phyloP scores from a whole-genome alignment of 2,888 invertebrate species.

The Ptychoptera albimana region DNA sequence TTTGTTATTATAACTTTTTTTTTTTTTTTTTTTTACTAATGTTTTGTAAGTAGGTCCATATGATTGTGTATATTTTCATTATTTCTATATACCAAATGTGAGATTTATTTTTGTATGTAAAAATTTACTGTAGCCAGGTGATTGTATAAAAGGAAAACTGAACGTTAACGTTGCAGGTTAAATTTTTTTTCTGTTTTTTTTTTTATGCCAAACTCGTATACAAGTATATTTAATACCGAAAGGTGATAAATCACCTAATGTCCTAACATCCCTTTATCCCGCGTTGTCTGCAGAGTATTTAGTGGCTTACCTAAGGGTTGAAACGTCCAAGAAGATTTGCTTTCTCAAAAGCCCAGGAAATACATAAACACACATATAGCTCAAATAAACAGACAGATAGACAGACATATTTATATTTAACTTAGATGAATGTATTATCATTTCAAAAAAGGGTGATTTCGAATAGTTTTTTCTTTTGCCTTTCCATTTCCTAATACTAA shows the following conservation, averaged over 20 bases:
- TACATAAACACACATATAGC: too few relatives aligned
- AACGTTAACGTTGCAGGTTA: not conserved
- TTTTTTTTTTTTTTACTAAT: too few relatives aligned
- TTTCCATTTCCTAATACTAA: too few relatives aligned
- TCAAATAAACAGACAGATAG: too few relatives aligned
- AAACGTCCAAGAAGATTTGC: not conserved
- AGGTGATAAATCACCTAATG: slow-evolving; percentile 3
- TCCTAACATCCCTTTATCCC: not conserved
- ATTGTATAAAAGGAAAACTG: not conserved
- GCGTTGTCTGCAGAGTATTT: slow-evolving; percentile 1
- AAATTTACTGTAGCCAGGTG: not conserved
- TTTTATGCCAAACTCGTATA: not conserved
- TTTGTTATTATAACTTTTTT: too few relatives aligned
- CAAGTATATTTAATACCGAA: slow-evolving; percentile 2
- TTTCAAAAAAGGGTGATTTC: too few relatives aligned
- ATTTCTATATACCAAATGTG: not conserved
- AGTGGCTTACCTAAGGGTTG: not conserved
- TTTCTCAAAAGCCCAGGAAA: not conserved
- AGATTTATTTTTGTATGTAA: not conserved
- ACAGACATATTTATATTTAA: too few relatives aligned
- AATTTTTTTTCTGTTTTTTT: not conserved
- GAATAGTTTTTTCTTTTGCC: too few relatives aligned
- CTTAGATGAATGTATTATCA: too few relatives aligned
- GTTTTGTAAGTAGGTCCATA: too few relatives aligned
- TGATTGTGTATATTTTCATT: too few relatives aligned